These are phyloP conservation scores for Albula glossodonta DNA, from an alignment of 2,113 vertebrate genomes.

Conservation along the genomic window DNA sequence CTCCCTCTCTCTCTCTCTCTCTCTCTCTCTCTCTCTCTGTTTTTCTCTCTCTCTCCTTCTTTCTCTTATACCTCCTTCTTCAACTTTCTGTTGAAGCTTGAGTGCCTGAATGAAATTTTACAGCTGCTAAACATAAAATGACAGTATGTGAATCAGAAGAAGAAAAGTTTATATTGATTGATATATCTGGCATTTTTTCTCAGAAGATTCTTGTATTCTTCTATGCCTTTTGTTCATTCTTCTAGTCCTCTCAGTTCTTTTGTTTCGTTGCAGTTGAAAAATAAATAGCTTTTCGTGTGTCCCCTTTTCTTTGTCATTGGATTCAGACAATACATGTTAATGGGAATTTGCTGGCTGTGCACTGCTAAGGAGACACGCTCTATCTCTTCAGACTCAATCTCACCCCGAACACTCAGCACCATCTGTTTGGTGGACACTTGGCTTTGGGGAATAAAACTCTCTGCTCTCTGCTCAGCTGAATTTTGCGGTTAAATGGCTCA, in stretches of 20 bases:
- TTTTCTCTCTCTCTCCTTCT: not conserved
- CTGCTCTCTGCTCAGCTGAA: not conserved
- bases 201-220: not conserved
- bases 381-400: too few species aligned
- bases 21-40: too few species aligned
- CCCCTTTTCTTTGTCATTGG: not conserved
- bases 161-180: not conserved
- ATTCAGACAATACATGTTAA: not conserved
- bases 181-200: not conserved
- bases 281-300: not conserved
- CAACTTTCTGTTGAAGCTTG: not conserved
- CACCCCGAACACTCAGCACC: not conserved
- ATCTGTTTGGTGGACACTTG: not conserved
- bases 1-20: too few species aligned
- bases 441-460: not conserved
- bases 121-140: not conserved
- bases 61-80: not conserved
- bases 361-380: not conserved
- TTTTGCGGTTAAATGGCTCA: not conserved
- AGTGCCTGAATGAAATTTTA: not conserved
- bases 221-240: not conserved
- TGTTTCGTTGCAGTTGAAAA: not conserved
- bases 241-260: not conserved
- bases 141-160: not conserved
- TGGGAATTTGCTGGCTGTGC: too few species aligned